Conservation (phyloP, 2,888 invertebrate species). For the Micoletzkya japonica region DNA sequence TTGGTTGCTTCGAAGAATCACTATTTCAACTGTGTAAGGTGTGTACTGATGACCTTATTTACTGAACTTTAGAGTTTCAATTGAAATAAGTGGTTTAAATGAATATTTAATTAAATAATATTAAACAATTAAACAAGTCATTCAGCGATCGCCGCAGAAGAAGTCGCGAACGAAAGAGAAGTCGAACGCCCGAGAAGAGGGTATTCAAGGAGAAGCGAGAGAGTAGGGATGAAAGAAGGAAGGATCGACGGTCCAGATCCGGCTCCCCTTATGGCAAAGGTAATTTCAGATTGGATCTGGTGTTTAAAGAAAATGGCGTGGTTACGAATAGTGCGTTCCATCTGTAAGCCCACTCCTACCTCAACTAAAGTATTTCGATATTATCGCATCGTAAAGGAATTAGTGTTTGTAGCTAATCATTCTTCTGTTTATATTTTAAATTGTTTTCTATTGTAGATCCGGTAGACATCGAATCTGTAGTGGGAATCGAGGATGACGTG, state of each 20-base stretch:
- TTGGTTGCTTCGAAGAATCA: neutral
- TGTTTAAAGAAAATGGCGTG: neutral
- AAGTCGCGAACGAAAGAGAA: constrained; percentile 20
- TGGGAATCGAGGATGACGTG: constrained; percentile 53
- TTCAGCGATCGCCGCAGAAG: constrained; percentile 15
- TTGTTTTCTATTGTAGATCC: constrained; percentile 26
- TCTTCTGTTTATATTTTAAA: neutral
- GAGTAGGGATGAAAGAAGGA: neutral
- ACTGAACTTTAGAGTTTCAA: neutral
- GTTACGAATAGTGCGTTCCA: neutral
- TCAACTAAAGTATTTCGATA: neutral
- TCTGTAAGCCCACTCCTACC: neutral
- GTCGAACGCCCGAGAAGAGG: constrained; percentile 26
- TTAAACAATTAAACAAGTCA: too few species aligned
- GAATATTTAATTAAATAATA: neutral
- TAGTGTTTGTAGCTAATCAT: neutral
- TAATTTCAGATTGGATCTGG: neutral
- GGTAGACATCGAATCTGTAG: constrained; percentile 33
- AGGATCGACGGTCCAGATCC: constrained; percentile 7
- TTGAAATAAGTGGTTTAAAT: neutral
- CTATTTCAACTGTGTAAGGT: neutral
- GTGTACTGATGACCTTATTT: neutral
- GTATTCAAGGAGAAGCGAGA: constrained; percentile 33
- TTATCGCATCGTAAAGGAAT: neutral
- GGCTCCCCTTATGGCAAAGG: constrained; percentile 1